phyloP scores from a whole-genome alignment of 2,888 invertebrate genomes.

The Doris montereyensis region DNA sequence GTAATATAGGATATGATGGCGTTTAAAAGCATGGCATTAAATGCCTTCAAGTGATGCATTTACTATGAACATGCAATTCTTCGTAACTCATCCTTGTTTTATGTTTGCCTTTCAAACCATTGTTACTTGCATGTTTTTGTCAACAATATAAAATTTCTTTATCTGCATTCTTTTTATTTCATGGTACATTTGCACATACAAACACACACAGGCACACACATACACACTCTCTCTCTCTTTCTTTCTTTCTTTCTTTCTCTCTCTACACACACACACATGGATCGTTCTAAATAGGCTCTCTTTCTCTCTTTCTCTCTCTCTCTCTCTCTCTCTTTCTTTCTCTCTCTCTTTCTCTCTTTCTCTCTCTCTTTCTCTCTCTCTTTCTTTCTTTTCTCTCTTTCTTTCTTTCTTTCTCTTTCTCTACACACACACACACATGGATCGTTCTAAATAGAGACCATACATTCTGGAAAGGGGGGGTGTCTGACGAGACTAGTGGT shows the following conservation, averaged over 20 bases:
- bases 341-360: slow-evolving; percentile 18
- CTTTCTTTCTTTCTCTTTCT: slow-evolving; percentile 9
- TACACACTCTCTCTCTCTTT: neutral
- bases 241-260: neutral
- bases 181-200: too few relatives aligned
- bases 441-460: neutral
- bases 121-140: too few relatives aligned
- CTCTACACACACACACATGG: neutral
- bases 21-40: too few relatives aligned
- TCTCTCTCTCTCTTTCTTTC: neutral
- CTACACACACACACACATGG: neutral
- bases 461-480: neutral
- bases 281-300: neutral
- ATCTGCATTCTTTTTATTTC: too few relatives aligned
- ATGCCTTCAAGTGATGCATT: too few relatives aligned
- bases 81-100: too few relatives aligned
- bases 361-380: slow-evolving; percentile 2
- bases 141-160: too few relatives aligned
- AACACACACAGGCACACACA: neutral
- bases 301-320: slow-evolving; percentile 13
- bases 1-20: too few relatives aligned
- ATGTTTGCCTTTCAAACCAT: too few relatives aligned
- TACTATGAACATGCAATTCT: too few relatives aligned
- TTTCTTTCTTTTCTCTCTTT: neutral
- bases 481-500: too few relatives aligned